Percentiles rank a stretch among this genome's conserved stretches.
Evolutionary conservation across 2,797 vertebrate genomes (phyloP).

Genomic region (Rhinophrynus dorsalis): DNA sequence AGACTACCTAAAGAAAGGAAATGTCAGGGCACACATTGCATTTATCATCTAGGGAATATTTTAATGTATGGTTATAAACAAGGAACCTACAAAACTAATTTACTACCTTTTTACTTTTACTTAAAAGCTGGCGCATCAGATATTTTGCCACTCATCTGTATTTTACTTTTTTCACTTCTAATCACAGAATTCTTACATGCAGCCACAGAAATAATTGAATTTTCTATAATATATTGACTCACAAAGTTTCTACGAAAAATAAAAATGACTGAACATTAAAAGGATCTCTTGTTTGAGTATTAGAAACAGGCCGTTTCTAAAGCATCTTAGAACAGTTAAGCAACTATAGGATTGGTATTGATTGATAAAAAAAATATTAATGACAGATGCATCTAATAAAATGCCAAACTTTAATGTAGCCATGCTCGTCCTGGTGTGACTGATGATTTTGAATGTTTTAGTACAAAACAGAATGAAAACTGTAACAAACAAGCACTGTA

Average conservation of each 20-base stretch:
- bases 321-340: slow-evolving; percentile 7
- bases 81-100: slow-evolving; percentile 25
- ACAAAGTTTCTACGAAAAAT: slow-evolving; percentile 18
- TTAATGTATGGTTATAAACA: slow-evolving; percentile 27
- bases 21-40: slow-evolving; percentile 63
- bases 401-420: background rate
- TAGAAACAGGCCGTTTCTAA: slow-evolving; percentile 37
- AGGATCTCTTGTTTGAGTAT: background rate
- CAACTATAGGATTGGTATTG: slow-evolving; percentile 12
- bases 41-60: slow-evolving; percentile 45
- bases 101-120: slow-evolving; percentile 31
- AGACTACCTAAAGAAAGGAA: slow-evolving; percentile 51
- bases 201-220: slow-evolving; percentile 41
- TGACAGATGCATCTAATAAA: background rate
- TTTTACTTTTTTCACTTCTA: slow-evolving; percentile 10
- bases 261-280: slow-evolving; percentile 26
- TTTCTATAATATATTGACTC: slow-evolving; percentile 43
- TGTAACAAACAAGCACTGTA: background rate
- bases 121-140: slow-evolving; percentile 31
- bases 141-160: slow-evolving; percentile 39
- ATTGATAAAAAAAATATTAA: slow-evolving; percentile 11
- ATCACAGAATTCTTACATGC: slow-evolving; percentile 19
- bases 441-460: slow-evolving; percentile 1
- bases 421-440: background rate
- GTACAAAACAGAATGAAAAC: background rate